Evolutionary conservation across 92 coral and sea anemone species (phyloP).

Genomic region (Porites lobata): DNA sequence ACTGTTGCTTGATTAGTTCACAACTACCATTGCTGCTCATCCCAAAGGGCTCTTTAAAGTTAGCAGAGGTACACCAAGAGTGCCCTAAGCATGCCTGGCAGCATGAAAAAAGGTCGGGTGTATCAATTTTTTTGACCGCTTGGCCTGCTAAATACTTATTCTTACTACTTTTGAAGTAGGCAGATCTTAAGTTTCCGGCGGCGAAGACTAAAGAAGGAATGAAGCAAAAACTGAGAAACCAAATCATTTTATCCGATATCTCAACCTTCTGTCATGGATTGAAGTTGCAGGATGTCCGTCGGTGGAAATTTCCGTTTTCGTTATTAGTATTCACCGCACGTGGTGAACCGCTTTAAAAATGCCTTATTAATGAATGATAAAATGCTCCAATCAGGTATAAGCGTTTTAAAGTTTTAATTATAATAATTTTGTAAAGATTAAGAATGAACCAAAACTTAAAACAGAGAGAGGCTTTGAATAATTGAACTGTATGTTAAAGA

Average conservation of each 20-base stretch:
- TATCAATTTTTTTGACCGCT: background rate
- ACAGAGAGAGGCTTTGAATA: too few species aligned
- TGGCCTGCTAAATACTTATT: background rate
- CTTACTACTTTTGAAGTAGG: background rate
- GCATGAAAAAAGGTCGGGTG: background rate
- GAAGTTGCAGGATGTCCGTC: too few species aligned
- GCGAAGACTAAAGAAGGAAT: background rate
- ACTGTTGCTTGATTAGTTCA: background rate
- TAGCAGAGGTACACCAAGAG: constrained; percentile 5
- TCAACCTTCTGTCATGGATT: too few species aligned
- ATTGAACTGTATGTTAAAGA: too few species aligned
- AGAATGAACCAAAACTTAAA: too few species aligned
- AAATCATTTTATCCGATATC: background rate
- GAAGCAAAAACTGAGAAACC: background rate
- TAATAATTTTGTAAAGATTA: too few species aligned
- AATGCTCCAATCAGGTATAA: too few species aligned
- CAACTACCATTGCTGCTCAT: background rate
- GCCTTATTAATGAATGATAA: too few species aligned
- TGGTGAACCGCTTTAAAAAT: too few species aligned
- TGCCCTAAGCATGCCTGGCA: background rate
- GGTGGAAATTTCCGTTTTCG: too few species aligned
- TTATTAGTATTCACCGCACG: too few species aligned
- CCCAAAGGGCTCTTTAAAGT: background rate
- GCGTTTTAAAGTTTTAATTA: too few species aligned
- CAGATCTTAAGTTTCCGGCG: background rate